Evolutionary conservation across 2,888 invertebrate genomes (phyloP).

Genomic region (Drosophila gaucha): DNA sequence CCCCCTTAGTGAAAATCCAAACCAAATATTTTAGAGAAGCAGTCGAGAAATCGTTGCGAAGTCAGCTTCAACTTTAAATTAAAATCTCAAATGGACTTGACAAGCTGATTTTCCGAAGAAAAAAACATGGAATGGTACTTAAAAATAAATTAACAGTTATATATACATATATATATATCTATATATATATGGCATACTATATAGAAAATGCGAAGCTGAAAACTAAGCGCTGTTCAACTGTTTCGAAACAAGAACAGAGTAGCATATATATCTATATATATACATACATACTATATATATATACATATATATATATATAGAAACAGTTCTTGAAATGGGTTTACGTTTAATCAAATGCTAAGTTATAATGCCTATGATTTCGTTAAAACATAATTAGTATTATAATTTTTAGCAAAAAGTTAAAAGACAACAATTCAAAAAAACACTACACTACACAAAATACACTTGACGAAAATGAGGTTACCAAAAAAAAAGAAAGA

Average conservation of each 20-base stretch:
- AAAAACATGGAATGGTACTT: conserved; percentile 28
- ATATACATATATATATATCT: conserved; percentile 20
- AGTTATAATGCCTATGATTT: conserved; percentile 58
- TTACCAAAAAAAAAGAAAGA: conserved; percentile 39
- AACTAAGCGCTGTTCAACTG: conserved; percentile 70
- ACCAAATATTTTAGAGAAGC: conserved; percentile 48
- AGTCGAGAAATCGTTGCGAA: conserved; percentile 34
- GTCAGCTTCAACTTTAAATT: conserved; percentile 63
- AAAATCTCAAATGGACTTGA: conserved; percentile 58
- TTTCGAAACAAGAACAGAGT: conserved; percentile 38
- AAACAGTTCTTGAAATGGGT: conserved; percentile 46
- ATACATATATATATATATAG: conserved; percentile 35
- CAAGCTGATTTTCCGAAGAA: conserved; percentile 43
- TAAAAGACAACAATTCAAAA: conserved; percentile 71
- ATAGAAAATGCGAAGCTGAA: conserved; percentile 29
- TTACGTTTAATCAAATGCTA: conserved; percentile 73
- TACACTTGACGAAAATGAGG: conserved; percentile 50
- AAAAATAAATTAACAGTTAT: conserved; percentile 40
- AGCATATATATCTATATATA: conserved; percentile 35
- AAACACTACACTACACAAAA: conserved; percentile 38
- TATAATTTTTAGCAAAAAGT: conserved; percentile 48
- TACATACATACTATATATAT: conserved; percentile 28
- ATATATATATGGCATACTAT: conserved; percentile 17
- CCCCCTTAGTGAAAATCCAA: conserved; percentile 44
- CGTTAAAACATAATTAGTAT: conserved; percentile 33